These are phyloP conservation scores for Trachops cirrhosus DNA, from an alignment of 2,797 vertebrate genomes.

Conservation along the genomic window DNA sequence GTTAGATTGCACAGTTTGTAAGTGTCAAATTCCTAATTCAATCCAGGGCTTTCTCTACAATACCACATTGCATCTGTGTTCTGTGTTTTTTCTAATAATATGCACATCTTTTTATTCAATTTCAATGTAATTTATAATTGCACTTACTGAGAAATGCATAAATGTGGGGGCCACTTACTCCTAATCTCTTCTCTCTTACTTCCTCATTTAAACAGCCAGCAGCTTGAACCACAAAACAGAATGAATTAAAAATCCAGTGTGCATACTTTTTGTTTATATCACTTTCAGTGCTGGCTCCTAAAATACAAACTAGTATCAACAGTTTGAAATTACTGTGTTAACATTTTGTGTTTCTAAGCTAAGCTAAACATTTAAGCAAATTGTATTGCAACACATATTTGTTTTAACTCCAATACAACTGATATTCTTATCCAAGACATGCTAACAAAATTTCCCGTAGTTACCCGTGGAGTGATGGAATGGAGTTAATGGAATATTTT, in stretches of 20 bases:
- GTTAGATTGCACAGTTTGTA: not conserved
- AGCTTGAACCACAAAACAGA: constrained; percentile 76
- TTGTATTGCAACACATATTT: constrained; percentile 80
- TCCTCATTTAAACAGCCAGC: constrained; percentile 55
- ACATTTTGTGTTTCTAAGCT: constrained; percentile 82
- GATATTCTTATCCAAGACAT: constrained; percentile 65
- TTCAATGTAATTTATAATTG: constrained; percentile 41
- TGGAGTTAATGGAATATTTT: constrained; percentile 33
- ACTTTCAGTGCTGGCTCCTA: constrained; percentile 81
- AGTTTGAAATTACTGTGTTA: constrained; percentile 84
- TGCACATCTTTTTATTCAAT: not conserved
- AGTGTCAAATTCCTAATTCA: not conserved
- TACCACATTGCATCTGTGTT: not conserved
- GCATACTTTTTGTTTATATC: constrained; percentile 83
- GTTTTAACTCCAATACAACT: constrained; percentile 70
- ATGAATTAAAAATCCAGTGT: constrained; percentile 75
- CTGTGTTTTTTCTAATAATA: not conserved
- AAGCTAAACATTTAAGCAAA: constrained; percentile 82
- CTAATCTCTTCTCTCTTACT: constrained; percentile 52
- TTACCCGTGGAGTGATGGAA: not conserved
- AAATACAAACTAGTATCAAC: constrained; percentile 81
- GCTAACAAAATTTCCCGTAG: constrained; percentile 61
- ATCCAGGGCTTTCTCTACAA: not conserved
- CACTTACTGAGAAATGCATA: constrained; percentile 27
- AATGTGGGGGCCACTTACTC: constrained; percentile 33